Evolutionary conservation across 2,113 vertebrate genomes (phyloP).

Genomic region (Podarcis muralis): DNA sequence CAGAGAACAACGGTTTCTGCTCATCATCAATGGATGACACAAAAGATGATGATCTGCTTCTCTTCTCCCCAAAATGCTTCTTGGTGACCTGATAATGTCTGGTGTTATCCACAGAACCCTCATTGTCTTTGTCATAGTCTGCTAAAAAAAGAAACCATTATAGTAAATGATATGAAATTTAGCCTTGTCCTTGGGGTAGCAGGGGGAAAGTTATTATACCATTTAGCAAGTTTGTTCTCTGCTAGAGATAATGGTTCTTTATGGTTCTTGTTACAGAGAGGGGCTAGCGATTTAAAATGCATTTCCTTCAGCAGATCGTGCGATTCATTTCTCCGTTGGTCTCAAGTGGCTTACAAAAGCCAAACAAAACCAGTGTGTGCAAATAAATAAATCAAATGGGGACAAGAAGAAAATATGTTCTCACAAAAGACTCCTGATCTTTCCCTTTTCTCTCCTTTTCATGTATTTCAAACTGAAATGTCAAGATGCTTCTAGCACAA

Average conservation of each 20-base stretch:
- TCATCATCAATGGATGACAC: conserved; percentile 85
- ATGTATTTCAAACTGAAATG: conserved; percentile 66
- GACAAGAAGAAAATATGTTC: background rate
- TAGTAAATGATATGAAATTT: conserved; percentile 44
- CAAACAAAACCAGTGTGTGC: background rate
- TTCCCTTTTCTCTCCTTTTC: conserved; percentile 46
- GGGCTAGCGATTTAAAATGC: background rate
- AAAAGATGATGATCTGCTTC: conserved; percentile 78
- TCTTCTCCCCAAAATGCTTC: conserved; percentile 84
- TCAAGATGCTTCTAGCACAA: conserved; percentile 67
- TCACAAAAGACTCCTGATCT: background rate
- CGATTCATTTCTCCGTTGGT: conserved; percentile 9
- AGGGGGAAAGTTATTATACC: background rate
- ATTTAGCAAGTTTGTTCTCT: conserved; percentile 17
- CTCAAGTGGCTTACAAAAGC: background rate
- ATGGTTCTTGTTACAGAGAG: background rate
- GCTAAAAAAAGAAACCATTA: conserved; percentile 61
- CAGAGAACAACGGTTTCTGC: conserved; percentile 86
- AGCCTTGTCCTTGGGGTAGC: conserved; percentile 7
- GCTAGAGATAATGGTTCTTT: conserved; percentile 18
- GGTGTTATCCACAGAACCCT: conserved; percentile 67
- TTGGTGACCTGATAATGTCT: conserved; percentile 79
- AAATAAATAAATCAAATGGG: conserved; percentile 18
- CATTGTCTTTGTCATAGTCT: conserved; percentile 76
- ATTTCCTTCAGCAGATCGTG: background rate